Evolutionary conservation across 53 echinoderm and acorn worm genomes (phyloP).

Genomic region (Glandiceps talaboti): DNA sequence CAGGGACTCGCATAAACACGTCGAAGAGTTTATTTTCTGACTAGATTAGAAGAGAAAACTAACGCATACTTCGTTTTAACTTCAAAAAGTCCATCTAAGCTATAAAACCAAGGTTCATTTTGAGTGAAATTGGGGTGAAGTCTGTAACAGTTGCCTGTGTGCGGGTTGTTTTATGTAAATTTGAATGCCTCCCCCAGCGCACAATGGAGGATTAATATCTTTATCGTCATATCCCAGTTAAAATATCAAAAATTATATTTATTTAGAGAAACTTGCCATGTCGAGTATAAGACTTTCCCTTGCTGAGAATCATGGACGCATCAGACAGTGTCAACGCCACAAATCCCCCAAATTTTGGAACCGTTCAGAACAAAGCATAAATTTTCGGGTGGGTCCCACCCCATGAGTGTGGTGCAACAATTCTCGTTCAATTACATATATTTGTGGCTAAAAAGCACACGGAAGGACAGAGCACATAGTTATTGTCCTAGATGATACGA

Average conservation of each 20-base stretch:
- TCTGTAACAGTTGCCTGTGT: too few species aligned
- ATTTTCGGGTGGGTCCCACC: constrained; percentile 1
- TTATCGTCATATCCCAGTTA: not conserved
- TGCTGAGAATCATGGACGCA: too few species aligned
- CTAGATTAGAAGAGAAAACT: too few species aligned
- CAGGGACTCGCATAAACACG: not conserved
- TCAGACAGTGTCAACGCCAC: not conserved
- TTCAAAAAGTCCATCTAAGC: too few species aligned
- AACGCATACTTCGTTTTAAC: too few species aligned
- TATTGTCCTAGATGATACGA: not conserved
- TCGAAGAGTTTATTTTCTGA: too few species aligned
- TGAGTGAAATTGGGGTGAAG: too few species aligned
- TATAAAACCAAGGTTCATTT: too few species aligned
- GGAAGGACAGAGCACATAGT: not conserved
- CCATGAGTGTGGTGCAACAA: not conserved
- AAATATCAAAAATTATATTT: too few species aligned
- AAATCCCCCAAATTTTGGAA: not conserved
- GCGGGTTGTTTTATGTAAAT: not conserved
- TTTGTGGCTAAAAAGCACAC: not conserved
- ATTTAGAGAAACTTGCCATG: too few species aligned
- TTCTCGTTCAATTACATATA: not conserved
- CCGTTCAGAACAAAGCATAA: not conserved
- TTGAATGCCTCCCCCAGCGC: not conserved
- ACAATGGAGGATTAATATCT: not conserved
- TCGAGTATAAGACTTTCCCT: too few species aligned